Evolutionary conservation across 37 sponge, comb jelly and placozoan species (phyloP), one percentile per base, ranked within the genome.

Genomic region (Corticium candelabrum): DNA sequence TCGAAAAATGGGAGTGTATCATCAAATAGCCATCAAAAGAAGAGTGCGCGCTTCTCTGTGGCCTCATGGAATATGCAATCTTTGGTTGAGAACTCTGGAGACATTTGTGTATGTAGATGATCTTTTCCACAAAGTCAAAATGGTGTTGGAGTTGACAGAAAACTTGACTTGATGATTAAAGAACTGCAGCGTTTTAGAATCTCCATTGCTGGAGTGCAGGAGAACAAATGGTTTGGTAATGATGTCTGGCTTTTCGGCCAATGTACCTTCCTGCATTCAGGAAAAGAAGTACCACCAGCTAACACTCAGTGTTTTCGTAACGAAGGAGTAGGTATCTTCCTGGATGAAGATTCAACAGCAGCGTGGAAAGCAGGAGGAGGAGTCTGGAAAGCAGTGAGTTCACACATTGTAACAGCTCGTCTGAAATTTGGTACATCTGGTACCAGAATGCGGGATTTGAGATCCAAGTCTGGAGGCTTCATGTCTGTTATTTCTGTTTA

Each of bases 161-260:
- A 84, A 57, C 37, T 78, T 21, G 80, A 74, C 40, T 41, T 84
- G 3, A 40, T 84, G 39, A 80, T 84, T 1, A n/a, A 62, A 27
- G 85, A 84, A 38, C 41, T 84, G 5, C 56, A 43, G 11, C 56
- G 56, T 43, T 43, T 43, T 5, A 43, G 11, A 21, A 43, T 43
- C 5, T 5, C 5, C 11, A 43, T 43, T 11, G 56, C 56, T 11
- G 56, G 56, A 5, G 11, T 43, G 11, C 56, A 43, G 56, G 56
- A 43, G 56, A 43, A 11, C 56, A 43, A 43, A 11, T 43, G 56
- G 56, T 43, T 43, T 43, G 56, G 56, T 5, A 5, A 43, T 21
- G 56, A 11, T 43, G 56, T 43, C 56, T 43, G 56, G 56, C 56
- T 11, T 11, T 21, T 43, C 56, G 56, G 11, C 11, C 11, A 11